Evolutionary conservation across 2,888 invertebrate genomes (phyloP), one percentile per base, ranked within the genome.

Genomic region (Xestia xanthographa): DNA sequence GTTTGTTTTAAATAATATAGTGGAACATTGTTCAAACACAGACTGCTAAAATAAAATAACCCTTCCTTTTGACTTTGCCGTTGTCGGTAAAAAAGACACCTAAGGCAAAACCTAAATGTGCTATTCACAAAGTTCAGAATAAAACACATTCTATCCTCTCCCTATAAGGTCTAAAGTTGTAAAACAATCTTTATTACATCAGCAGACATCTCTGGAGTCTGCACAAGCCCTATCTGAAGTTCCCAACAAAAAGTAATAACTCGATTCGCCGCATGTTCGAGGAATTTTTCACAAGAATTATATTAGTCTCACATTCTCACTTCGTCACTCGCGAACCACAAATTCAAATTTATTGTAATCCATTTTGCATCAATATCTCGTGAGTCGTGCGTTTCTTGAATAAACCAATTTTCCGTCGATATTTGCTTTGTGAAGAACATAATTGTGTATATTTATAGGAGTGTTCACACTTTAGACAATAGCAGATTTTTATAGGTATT

Each of bases 261-360:
- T 82, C 69, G 43, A 81, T 81, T 73, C 66, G 0, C 29, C 58
- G 41, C 69, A 56, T 66, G 38, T 56, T 50, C 4, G 78, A 43
- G 66, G 43, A 69, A 38, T 69, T 80, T 68, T 81, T 73, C 66
- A 43, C 43, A 69, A 50, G 68, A 68, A 68, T 72, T 26, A 56
- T 56, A 65, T 77, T 72, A 72, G 53, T 48, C 41, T 60, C 65
- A 48, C 34, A 80, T 67, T 66, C 45, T 34, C 53, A 56, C 68
- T 34, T n/a, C 60, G n/a, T 56, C 53, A 72, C 53, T 38, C 48
- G n/a, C 62, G 48, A 34, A 72, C 72, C 73, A 26, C 66, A 78
- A 73, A 72, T 68, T 80, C 62, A 72, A 79, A 77, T 62, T 58
- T 65, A 72, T 62, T 62, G 66, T 76, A 82, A 82, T 83, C 72